A percentile compares a stretch with the other conserved stretches of the same genome.
phyloP scores from a whole-genome alignment of 2,113 vertebrate species.

The Stegostoma tigrinum region DNA sequence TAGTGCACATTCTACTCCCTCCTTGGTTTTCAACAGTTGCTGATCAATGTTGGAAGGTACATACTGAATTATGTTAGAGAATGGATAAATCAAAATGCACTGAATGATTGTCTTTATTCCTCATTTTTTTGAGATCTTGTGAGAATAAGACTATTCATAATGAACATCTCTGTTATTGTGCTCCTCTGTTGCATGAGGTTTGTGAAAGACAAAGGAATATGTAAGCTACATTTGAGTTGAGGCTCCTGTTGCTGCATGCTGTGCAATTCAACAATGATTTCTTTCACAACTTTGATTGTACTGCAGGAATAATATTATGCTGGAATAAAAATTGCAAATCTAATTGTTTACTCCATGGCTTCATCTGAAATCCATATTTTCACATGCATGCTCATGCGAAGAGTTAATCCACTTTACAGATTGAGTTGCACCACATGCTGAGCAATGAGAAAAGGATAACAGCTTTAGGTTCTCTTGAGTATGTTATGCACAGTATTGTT shows the following conservation, averaged over 20 bases:
- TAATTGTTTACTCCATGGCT: background rate
- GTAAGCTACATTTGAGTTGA: background rate
- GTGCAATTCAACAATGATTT: background rate
- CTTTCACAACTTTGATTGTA: slow-evolving; percentile 8
- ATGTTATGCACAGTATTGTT: background rate
- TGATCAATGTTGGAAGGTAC: background rate
- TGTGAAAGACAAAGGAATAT: slow-evolving; percentile 1
- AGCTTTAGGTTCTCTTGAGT: background rate
- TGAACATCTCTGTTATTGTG: background rate
- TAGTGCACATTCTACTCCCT: background rate
- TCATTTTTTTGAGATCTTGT: background rate
- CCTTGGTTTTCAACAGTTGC: too few relatives aligned
- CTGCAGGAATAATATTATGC: background rate
- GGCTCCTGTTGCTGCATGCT: background rate
- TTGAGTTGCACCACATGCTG: background rate
- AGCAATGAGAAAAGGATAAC: background rate
- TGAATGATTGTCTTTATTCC: background rate
- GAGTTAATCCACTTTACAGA: background rate
- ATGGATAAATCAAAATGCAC: background rate
- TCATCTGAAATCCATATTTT: background rate
- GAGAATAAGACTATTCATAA: background rate
- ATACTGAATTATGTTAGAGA: background rate
- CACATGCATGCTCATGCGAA: background rate
- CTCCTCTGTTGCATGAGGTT: background rate
- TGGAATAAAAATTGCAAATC: slow-evolving; percentile 27